phyloP scores from a whole-genome alignment of 1,140 invertebrate genomes.

The Calephelis virginiensis region DNA sequence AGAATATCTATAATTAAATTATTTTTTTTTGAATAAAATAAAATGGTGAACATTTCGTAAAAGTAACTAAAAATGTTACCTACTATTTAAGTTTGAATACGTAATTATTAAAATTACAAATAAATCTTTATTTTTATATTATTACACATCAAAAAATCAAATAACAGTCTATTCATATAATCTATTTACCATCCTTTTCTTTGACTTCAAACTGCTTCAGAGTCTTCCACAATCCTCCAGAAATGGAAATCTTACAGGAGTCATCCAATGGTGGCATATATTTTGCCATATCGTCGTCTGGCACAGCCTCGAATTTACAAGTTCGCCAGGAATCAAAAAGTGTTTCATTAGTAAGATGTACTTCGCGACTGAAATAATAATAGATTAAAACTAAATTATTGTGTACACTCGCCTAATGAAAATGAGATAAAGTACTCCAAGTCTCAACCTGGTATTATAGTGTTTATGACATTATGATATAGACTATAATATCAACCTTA shows the following conservation, averaged over 20 bases:
- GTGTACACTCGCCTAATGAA: background rate
- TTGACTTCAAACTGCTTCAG: constrained; percentile 45
- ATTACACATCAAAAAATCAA: too few relatives aligned
- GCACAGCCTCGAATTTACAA: constrained; percentile 33
- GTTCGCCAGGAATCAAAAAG: constrained; percentile 47
- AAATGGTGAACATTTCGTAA: too few relatives aligned
- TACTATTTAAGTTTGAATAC: too few relatives aligned
- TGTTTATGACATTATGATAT: too few relatives aligned
- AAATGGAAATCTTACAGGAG: constrained; percentile 51
- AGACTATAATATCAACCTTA: too few relatives aligned
- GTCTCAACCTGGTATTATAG: background rate
- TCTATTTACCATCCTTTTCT: constrained; percentile 27
- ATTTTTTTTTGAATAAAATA: too few relatives aligned
- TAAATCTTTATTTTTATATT: too few relatives aligned
- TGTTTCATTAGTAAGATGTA: constrained; percentile 36
- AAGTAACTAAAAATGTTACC: too few relatives aligned
- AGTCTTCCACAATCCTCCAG: constrained; percentile 39
- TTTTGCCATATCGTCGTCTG: constrained; percentile 32
- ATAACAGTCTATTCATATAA: too few relatives aligned
- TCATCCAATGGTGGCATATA: constrained; percentile 49
- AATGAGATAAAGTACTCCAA: background rate
- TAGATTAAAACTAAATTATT: background rate
- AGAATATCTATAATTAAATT: too few relatives aligned
- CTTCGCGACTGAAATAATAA: constrained; percentile 43
- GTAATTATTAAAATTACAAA: too few relatives aligned